Conservation (phyloP, 1,140 invertebrate genomes). For the Lepidotrigona ventralis region DNA sequence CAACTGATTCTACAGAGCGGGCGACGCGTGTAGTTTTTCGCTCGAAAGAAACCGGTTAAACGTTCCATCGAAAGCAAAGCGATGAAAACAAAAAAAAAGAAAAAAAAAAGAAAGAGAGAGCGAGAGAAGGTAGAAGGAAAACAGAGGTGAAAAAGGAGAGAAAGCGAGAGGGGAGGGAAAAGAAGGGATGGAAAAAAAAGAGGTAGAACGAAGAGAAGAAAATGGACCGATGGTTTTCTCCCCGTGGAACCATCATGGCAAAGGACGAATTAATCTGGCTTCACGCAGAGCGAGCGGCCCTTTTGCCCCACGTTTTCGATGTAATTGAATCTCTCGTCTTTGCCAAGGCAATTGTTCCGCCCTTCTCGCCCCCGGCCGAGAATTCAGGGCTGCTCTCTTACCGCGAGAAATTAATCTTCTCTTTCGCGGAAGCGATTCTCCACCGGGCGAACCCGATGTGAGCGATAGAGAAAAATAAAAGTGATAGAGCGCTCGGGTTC, state of each 20-base stretch:
- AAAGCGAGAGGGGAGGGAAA: neutral
- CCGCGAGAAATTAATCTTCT: slow-evolving; percentile 67
- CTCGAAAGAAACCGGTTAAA: slow-evolving; percentile 51
- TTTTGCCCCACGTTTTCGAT: slow-evolving; percentile 66
- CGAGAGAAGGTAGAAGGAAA: neutral
- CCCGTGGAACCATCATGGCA: slow-evolving; percentile 50
- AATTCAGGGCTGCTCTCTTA: slow-evolving; percentile 63
- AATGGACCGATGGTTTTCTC: slow-evolving; percentile 40
- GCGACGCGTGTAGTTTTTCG: slow-evolving; percentile 18
- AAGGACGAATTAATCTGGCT: slow-evolving; percentile 69
- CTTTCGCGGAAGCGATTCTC: slow-evolving; percentile 52
- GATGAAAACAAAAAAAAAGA: neutral
- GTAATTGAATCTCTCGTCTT: slow-evolving; percentile 70
- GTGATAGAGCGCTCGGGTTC: slow-evolving; percentile 42
- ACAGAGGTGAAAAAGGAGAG: neutral
- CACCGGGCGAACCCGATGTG: neutral
- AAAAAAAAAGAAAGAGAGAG: neutral
- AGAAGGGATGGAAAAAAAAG: neutral
- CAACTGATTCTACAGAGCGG: slow-evolving; percentile 29
- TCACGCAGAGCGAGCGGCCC: slow-evolving; percentile 53
- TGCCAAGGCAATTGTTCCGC: slow-evolving; percentile 65
- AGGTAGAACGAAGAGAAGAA: neutral
- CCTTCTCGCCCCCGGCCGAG: slow-evolving; percentile 33
- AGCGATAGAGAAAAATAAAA: slow-evolving; percentile 50
- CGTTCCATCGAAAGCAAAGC: slow-evolving; percentile 42